A percentile compares a stretch with the other conserved stretches of the same genome.
Evolutionary conservation across 2,113 vertebrate genomes (phyloP).

Genomic region (Erinaceus europaeus): DNA sequence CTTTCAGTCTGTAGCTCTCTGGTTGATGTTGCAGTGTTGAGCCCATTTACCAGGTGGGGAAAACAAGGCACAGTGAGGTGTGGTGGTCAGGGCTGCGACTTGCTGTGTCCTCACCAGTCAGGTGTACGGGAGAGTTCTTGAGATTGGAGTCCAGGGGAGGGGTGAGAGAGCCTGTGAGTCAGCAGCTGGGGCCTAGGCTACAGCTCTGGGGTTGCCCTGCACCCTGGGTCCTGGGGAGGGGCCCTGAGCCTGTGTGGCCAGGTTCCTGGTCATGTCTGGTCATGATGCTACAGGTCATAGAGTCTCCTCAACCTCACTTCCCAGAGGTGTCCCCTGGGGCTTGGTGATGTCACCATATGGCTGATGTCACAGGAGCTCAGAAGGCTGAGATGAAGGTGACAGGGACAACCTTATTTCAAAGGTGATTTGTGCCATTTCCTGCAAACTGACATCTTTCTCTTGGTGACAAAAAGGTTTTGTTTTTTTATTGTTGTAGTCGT

Average conservation of each 20-base stretch:
- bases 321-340: background rate
- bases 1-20: too few species aligned
- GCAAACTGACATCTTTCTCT: background rate
- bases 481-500: too few species aligned
- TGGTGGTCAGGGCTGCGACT: too few species aligned
- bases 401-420: too few species aligned
- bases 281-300: background rate
- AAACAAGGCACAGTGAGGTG: too few species aligned
- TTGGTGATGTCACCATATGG: too few species aligned
- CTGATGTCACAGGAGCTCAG: too few species aligned
- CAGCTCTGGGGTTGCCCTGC: background rate
- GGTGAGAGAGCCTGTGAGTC: background rate
- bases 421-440: background rate
- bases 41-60: background rate
- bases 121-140: background rate
- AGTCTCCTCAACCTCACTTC: background rate
- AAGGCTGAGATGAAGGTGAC: too few species aligned
- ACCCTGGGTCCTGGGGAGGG: background rate
- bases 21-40: background rate
- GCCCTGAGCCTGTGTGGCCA: background rate
- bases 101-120: background rate
- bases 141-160: background rate
- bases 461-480: too few species aligned
- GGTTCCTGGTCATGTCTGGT: background rate
- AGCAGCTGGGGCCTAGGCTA: background rate